Evolutionary conservation across 2,113 vertebrate species (phyloP), one percentile per base, ranked within the genome.

Genomic region (Muntiacus reevesi): DNA sequence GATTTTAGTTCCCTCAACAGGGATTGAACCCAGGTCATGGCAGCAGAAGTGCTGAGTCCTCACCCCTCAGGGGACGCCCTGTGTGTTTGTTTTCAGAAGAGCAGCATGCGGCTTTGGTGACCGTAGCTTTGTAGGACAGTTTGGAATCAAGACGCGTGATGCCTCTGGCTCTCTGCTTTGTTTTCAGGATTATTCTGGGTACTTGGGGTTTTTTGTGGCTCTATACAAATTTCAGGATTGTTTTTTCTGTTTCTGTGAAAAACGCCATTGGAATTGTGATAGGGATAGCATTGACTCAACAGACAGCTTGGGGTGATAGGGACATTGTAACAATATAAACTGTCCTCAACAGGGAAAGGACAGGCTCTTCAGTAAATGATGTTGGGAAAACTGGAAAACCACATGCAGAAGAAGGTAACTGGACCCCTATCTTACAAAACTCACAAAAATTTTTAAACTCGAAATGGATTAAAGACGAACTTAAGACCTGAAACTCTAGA

Each of bases 281-380:
- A 28, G 36, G 28, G 21, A 11, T 3, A 6, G 36, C 17, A 67
- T 0, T 36, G 82, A 33, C 21, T 36, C 45, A 13, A 14, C 2
- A 55, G 36, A 17, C 5, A 30, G 47, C 17, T 36, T 67, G 25
- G 30, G 45, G 84, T 13, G 21, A 30, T 23, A 13, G 0, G 6
- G 55, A 30, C 89, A 10, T 54, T 55, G 36, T 40, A 64, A 87
- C 82, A n/a, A 36, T 14, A 54, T 23, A 15, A 43, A 45, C 84
- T 67, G 47, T 64, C 40, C 89, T 79, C 45, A 45, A 0, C 2
- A 55, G 74, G 57, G 52, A 81, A 45, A n/a, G 30, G 45, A n/a
- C 1, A n/a, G n/a, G 64, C 55, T 81, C 57, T 64, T 64, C 28
- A 33, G 25, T 79, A 62, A 60, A 54, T 3, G 15, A 36, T 43